Conservation (phyloP, 2,113 vertebrate genomes). For the Nannobrachium achirus region DNA sequence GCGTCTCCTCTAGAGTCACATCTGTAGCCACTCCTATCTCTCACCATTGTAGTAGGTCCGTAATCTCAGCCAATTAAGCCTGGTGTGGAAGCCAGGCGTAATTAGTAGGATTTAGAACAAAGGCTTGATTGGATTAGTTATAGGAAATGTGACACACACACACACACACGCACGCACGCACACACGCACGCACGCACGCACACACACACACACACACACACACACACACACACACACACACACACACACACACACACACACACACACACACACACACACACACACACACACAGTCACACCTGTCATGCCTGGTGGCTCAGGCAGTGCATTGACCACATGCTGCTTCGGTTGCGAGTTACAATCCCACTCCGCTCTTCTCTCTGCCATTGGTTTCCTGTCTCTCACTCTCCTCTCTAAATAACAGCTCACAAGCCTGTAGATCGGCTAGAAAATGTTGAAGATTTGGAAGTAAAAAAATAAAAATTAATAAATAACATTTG, state of each 20-base stretch:
- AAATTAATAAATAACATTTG: too few relatives aligned
- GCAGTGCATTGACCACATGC: too few relatives aligned
- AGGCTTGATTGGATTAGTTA: constrained; percentile 60
- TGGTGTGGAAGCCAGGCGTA: constrained; percentile 59
- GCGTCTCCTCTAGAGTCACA: background rate
- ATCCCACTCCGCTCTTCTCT: too few relatives aligned
- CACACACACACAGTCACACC: background rate
- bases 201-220: constrained; percentile 5
- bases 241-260: background rate
- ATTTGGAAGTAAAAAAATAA: too few relatives aligned
- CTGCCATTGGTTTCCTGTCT: too few relatives aligned
- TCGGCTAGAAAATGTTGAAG: too few relatives aligned
- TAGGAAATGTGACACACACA: background rate
- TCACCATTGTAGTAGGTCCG: constrained; percentile 23
- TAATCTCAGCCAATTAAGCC: constrained; percentile 55
- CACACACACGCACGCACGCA: background rate
- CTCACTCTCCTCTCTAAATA: too few relatives aligned
- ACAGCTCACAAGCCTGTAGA: too few relatives aligned
- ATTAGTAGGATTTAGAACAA: constrained; percentile 65
- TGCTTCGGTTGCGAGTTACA: too few relatives aligned
- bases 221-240: constrained; percentile 23
- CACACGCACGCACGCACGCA: constrained; percentile 5
- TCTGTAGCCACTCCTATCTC: constrained; percentile 16
- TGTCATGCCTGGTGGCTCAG: constrained; percentile 5
- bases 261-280: constrained; percentile 12